Evolutionary conservation across 2,797 vertebrate species (phyloP), one percentile per base, ranked within the genome.

Genomic region (Poeciliopsis paucimaculata): DNA sequence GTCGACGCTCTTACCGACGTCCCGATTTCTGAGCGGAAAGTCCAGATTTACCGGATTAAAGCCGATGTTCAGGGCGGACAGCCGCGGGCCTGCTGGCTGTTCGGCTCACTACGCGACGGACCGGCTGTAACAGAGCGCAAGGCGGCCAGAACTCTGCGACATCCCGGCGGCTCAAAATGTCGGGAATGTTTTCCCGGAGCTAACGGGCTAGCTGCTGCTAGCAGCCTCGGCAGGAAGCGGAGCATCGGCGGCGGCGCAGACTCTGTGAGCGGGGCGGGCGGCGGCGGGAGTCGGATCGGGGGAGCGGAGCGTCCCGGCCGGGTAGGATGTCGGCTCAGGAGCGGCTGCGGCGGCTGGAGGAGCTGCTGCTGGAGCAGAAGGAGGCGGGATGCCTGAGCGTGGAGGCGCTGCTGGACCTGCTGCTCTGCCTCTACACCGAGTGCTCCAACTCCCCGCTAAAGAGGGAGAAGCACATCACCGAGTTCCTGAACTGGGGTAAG

Each of bases 401-500:
- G 91, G 98, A 99, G 96, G 96, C 97, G 31, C 96, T 99, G 84
- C 96, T 99, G 76, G 98, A 99, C 95, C 96, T 98, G 85, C 95
- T 99, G 77, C 90, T 98, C 78, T 98, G 98, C 88, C 92, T 99
- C 75, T 96, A 94, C 93, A 94, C 96, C 31, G 98, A 99, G 92
- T 97, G 95, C 94, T 95, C 95, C 93, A 96, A 95, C 82, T 95
- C 96, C 72, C 95, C 97, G 0, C 94, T 99, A 79, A 96, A 96
- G 91, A 95, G 97, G 78, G 98, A 99, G 95, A 97, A 98, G 91
- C 97, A 98, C 82, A 95, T 99, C 93, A 94, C 93, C n/a, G 97
- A 99, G 91, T 99, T 99, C 94, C 96, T 99, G 94, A 95, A 98
- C 80, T 98, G 97, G 97, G 98, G 98, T 99, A 81, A 90, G 93